A percentile compares a stretch with the other conserved stretches of the same genome.
phyloP scores from a whole-genome alignment of 2,888 invertebrate genomes.

The Sarcophaga variegata region DNA sequence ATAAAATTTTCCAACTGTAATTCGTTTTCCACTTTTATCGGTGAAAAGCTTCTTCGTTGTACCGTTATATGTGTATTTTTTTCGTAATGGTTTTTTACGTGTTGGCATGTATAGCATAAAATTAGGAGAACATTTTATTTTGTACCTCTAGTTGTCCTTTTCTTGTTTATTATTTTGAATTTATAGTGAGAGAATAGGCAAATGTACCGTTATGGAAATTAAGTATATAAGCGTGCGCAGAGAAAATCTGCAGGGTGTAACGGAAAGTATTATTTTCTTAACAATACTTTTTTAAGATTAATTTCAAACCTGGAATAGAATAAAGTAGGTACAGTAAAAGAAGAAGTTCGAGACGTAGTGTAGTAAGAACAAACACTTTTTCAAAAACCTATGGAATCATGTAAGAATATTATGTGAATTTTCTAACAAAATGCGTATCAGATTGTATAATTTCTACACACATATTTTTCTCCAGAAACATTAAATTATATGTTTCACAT shows the following conservation, averaged over 20 bases:
- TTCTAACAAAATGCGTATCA: too few relatives aligned
- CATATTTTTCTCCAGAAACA: too few relatives aligned
- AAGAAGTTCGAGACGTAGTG: too few relatives aligned
- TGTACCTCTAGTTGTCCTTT: conserved; percentile 34
- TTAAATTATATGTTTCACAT: too few relatives aligned
- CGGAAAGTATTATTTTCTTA: background rate
- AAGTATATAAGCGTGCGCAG: conserved; percentile 38
- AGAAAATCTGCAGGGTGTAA: conserved; percentile 50
- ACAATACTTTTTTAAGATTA: too few relatives aligned
- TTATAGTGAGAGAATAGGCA: conserved; percentile 10
- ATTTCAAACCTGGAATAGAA: too few relatives aligned
- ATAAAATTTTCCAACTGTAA: conserved; percentile 79
- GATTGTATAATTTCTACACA: too few relatives aligned
- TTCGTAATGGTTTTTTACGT: conserved; percentile 25
- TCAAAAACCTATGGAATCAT: too few relatives aligned
- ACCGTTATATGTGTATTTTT: conserved; percentile 74
- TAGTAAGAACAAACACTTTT: too few relatives aligned
- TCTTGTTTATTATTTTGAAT: conserved; percentile 23
- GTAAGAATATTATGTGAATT: too few relatives aligned
- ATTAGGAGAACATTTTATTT: conserved; percentile 12
- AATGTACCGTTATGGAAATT: conserved; percentile 10
- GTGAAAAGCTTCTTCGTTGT: conserved; percentile 62
- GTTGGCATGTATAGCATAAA: conserved; percentile 39
- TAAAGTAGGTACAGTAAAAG: too few relatives aligned
- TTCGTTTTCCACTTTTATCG: conserved; percentile 74